phyloP scores from a whole-genome alignment of 2,113 vertebrate genomes.

The Scomber scombrus region DNA sequence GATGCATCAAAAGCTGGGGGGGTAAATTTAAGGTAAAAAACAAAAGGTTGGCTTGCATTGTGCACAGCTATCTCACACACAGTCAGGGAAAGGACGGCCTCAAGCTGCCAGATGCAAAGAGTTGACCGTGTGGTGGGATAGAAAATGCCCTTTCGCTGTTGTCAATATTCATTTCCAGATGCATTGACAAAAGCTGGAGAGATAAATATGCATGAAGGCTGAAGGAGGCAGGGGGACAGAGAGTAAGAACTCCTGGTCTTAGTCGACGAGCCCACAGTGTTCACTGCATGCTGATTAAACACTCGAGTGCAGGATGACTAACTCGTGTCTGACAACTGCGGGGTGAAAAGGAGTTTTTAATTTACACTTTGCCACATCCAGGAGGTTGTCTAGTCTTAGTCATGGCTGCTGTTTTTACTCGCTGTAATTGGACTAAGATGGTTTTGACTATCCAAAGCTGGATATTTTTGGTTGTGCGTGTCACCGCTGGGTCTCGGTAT shows the following conservation, averaged over 20 bases:
- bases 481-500: slow-evolving; percentile 39
- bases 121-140: slow-evolving; percentile 37
- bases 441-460: slow-evolving; percentile 60
- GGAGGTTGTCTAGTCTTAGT: slow-evolving; percentile 71
- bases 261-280: slow-evolving; percentile 67
- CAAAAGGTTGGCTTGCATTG: not conserved
- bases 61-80: slow-evolving; percentile 8
- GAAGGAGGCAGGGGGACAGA: slow-evolving; percentile 39
- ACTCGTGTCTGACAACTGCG: slow-evolving; percentile 75
- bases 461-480: slow-evolving; percentile 68
- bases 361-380: slow-evolving; percentile 71
- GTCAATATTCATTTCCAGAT: slow-evolving; percentile 73
- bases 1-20: slow-evolving; percentile 52
- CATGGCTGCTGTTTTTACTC: slow-evolving; percentile 72
- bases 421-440: slow-evolving; percentile 65
- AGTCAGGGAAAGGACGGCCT: slow-evolving; percentile 12
- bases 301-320: slow-evolving; percentile 70
- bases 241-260: slow-evolving; percentile 62
- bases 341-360: slow-evolving; percentile 72
- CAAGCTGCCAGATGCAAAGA: slow-evolving; percentile 39
- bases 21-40: slow-evolving; percentile 43
- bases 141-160: slow-evolving; percentile 49
- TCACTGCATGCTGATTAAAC: slow-evolving; percentile 77
- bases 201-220: slow-evolving; percentile 71
- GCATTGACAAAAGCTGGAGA: slow-evolving; percentile 53